Base-by-base conservation (phyloP, 1,140 invertebrate species). In the Achatina immaculata region DNA sequence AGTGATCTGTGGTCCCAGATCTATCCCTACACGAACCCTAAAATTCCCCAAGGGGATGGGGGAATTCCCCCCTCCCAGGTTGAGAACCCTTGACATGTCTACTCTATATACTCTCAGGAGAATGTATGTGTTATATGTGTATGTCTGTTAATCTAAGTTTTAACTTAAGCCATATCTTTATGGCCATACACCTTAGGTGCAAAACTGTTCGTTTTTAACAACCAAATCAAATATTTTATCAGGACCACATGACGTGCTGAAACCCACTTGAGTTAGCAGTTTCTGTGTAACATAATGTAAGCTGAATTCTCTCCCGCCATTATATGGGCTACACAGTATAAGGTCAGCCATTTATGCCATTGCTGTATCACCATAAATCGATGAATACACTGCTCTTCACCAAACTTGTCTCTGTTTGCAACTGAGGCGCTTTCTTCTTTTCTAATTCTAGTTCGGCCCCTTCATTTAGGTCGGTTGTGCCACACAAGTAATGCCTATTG, bases 381-480 rank as follows among this genome's bases (percentile, higher is more conserved):
- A 28, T 28, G 28, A 62, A 62, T 16, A 31, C 58, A 62, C n/a
- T 31, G 28, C 4, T 2, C n/a, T 55, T 62, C n/a, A 6, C 58
- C 3, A 31, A 62, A 34, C n/a, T 62, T 62, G 58, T 62, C 58
- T 62, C n/a, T 62, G 58, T 62, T 62, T 62, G 58, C 58, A 62
- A 62, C 6, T 28, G 6, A 31, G 58, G n/a, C n/a, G n/a, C 28
- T 62, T 62, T 62, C 58, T 62, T 31, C 31, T 28, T 28, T 62
- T 62, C 58, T 62, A 31, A 62, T 62, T 28, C 58, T 62, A 62
- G 58, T 62, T 62, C 31, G 31, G 31, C 58, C 58, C n/a, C n/a
- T 62, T 62, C 58, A 62, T 31, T 62, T 62, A 62, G n/a, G 58
- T 62, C 58, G 58, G 31, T 62, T 62, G 58, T 62, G 28, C n/a